Evolutionary conservation across 2,888 invertebrate genomes (phyloP), one percentile per base, ranked within the genome.

Genomic region (Polyommatus iphigenia): DNA sequence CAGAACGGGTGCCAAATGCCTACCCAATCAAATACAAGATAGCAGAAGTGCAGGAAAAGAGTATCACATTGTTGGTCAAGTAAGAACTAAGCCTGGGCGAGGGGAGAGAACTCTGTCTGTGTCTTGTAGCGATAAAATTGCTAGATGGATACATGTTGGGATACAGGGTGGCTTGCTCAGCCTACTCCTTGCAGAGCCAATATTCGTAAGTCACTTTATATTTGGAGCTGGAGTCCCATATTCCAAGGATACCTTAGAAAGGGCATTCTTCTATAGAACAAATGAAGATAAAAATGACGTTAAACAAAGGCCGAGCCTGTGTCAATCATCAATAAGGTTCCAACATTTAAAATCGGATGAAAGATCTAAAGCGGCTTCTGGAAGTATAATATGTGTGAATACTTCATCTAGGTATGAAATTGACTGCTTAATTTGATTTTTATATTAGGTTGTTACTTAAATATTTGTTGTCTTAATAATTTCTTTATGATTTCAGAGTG

Each of bases 81-180:
- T 98, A 13, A 95, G 99, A 78, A 98, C 96, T 0, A 99, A 99
- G 89, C 99, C 99, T 46, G 99, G 98, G 0, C 95, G 98, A 85
- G 99, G 99, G 0, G 97, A 98, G 86, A 96, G 96, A 76, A 99
- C 99, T 0, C 88, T 97, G 71, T 98, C 98, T 13, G 96, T 99
- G 84, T 98, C 98, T 0, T 99, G 99, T 89, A 99, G 98, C 89
- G 99, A 99, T 90, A 99, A 99, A 94, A 92, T 99, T 18, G 96
- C 98, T 3, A 96, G 96, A 84, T 99, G 99, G 99, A 96, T 97
- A 85, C 93, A 97, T 80, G 86, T 98, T 54, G 99, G 99, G 0
- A 87, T 98, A 41, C 98, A 98, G 93, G 99, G 99, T 4, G 96
- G 97, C 4, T 90, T 99, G 4, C 86, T 99, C 76, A 95, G 96